phyloP scores from a whole-genome alignment of 2,113 vertebrate species.

The Azemiops feae region DNA sequence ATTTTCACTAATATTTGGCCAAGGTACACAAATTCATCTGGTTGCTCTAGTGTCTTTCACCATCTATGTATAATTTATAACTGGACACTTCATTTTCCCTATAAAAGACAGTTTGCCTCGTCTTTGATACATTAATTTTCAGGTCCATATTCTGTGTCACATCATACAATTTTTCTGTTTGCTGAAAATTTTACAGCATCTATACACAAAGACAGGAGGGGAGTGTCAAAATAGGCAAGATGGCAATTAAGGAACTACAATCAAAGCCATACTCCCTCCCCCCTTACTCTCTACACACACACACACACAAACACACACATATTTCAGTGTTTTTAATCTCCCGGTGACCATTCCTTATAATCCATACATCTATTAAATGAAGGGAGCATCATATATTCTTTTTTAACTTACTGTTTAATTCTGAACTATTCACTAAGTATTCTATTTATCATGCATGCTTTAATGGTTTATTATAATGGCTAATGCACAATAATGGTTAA shows the following conservation, averaged over 20 bases:
- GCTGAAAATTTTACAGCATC: neutral
- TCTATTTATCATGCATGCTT: neutral
- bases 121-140: neutral
- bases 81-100: neutral
- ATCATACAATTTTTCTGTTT: neutral
- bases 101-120: neutral
- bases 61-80: neutral
- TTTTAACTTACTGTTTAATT: neutral
- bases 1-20: neutral
- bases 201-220: neutral
- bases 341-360: neutral
- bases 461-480: neutral
- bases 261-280: neutral
- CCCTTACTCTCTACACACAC: neutral
- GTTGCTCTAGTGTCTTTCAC: neutral
- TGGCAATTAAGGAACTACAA: neutral
- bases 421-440: neutral
- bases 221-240: neutral
- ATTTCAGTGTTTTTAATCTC: neutral
- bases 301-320: neutral
- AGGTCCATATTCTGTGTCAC: neutral
- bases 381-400: neutral
- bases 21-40: neutral
- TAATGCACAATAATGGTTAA: neutral
- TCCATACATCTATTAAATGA: neutral